phyloP scores from a whole-genome alignment of 2,797 vertebrate species.

The Psittacula echo region DNA sequence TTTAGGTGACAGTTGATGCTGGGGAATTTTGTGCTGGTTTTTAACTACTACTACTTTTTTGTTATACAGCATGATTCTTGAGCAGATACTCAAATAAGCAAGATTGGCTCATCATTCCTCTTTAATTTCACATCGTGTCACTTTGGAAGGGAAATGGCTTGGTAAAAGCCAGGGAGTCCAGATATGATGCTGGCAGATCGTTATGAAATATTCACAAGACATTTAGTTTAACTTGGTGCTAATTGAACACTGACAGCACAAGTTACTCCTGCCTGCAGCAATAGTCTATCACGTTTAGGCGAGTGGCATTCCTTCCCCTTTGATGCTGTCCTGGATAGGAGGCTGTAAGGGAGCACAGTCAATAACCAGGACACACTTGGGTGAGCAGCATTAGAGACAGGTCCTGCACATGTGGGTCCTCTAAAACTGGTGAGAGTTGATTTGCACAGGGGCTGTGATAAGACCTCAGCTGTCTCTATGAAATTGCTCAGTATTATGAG shows the following conservation, averaged over 20 bases:
- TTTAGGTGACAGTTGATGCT: constrained; percentile 18
- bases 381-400: fast-evolving
- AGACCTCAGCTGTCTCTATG: not conserved
- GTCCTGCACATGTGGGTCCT: not conserved
- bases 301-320: constrained; percentile 43
- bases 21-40: not conserved
- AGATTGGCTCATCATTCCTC: constrained; percentile 52
- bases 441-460: not conserved
- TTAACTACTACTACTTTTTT: constrained; percentile 7
- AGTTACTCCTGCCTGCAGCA: constrained; percentile 74
- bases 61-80: not conserved
- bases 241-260: constrained; percentile 75
- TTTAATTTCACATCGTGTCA: constrained; percentile 62
- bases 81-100: constrained; percentile 44
- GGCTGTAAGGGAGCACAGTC: not conserved
- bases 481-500: not conserved
- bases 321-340: constrained; percentile 12
- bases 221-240: constrained; percentile 75
- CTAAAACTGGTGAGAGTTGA: not conserved
- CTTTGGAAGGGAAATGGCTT: constrained; percentile 69
- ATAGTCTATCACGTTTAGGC: constrained; percentile 68
- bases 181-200: constrained; percentile 67
- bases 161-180: constrained; percentile 75
- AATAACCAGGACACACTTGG: not conserved
- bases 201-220: constrained; percentile 78